phyloP scores from a whole-genome alignment of 2,888 invertebrate species.

The Linnaemya tessellans region DNA sequence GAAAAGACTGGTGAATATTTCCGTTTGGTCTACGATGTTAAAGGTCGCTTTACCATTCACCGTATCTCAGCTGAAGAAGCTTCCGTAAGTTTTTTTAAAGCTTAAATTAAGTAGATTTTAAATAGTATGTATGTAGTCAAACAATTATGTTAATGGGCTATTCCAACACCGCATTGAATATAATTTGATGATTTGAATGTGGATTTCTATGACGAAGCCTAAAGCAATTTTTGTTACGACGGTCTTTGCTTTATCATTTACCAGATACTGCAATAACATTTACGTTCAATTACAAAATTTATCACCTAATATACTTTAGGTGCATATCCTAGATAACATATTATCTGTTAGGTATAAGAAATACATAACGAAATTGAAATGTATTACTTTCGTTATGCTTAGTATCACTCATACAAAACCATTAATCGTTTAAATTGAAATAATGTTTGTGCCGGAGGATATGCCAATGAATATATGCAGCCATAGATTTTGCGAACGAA shows the following conservation, averaged over 20 bases:
- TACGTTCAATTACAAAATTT: slow-evolving; percentile 79
- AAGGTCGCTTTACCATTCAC: slow-evolving; percentile 98
- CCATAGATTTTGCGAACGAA: too few species aligned
- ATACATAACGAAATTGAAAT: too few species aligned
- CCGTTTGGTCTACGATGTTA: slow-evolving; percentile 98
- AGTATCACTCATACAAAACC: too few species aligned
- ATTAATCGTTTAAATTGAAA: too few species aligned
- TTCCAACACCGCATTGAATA: slow-evolving; percentile 57
- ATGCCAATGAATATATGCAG: too few species aligned
- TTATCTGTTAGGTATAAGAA: too few species aligned
- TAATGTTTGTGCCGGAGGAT: too few species aligned
- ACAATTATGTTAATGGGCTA: slow-evolving; percentile 56
- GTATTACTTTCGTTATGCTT: too few species aligned
- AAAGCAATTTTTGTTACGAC: slow-evolving; percentile 82
- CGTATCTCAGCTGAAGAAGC: slow-evolving; percentile 98
- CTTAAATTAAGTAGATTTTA: background rate
- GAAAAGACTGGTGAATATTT: slow-evolving; percentile 99
- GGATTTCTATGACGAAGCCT: slow-evolving; percentile 67
- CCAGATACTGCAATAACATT: slow-evolving; percentile 80
- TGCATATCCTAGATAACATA: too few species aligned
- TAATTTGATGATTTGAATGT: slow-evolving; percentile 25
- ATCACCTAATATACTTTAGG: too few species aligned
- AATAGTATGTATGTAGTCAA: too few species aligned
- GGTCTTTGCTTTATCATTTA: slow-evolving; percentile 80
- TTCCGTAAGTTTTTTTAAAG: slow-evolving; percentile 86